Base-by-base conservation (phyloP, 2,888 invertebrate genomes). In the Candidula unifasciata region DNA sequence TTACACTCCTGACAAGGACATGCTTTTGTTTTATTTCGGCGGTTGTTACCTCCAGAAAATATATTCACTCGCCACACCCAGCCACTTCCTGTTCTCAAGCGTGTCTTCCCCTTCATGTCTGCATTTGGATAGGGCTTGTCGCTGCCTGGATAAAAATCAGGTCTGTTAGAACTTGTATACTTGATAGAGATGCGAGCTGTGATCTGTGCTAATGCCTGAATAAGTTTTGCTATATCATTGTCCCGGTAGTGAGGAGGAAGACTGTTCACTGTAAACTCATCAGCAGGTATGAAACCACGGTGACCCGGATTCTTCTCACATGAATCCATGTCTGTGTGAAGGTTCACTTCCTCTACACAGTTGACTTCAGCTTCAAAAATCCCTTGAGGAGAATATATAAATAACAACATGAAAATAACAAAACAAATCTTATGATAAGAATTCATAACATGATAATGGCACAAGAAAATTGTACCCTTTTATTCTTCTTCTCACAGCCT, bases 341-440 rank as follows among this genome's bases (percentile, higher is more conserved):
- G 8, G n/a, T 16, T n/a, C 1, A 1, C 60, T n/a, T 60, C 60
- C 21, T 21, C n/a, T 6, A 21, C 60, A 60, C 44, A 37, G 37
- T 37, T 37, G 24, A 71, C 37, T 71, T 71, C 71, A 37, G 71
- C 71, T 37, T 71, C 71, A 71, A 37, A 71, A 37, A 44, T 37
- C 21, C 71, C 71, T 71, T 2, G 24, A 71, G 37, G n/a, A 71
- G 37, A 71, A 44, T 44, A 1, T 44, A 44, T 6, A 44, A 44
- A 44, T 6, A 44, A 44, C 13, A 44, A 44, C 44, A 44, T 44
- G 44, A 44, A 44, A 6, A 44, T 44, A 44, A 44, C 8, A 44
- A n/a, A n/a, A n/a, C n/a, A n/a, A n/a, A n/a, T n/a, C n/a, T n/a
- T n/a, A n/a, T n/a, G n/a, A n/a, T n/a, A n/a, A n/a, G n/a, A n/a